Percentiles rank a stretch among this genome's conserved stretches.
phyloP scores from a whole-genome alignment of 2,113 vertebrate species.

The Psilopogon haemacephalus region DNA sequence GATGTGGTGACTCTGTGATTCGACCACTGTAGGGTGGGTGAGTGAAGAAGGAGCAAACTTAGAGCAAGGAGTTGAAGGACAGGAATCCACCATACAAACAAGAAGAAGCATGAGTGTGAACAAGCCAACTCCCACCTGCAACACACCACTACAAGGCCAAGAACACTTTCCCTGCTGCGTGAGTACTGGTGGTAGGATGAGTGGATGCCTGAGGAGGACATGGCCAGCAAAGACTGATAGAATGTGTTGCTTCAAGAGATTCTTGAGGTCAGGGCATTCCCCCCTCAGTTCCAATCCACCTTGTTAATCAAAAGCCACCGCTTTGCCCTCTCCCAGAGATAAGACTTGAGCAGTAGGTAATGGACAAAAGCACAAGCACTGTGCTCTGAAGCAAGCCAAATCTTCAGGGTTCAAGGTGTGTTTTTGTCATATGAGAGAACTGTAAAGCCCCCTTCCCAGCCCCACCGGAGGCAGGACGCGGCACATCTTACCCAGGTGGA shows the following conservation, averaged over 20 bases:
- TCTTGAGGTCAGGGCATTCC: background rate
- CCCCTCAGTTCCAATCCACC: background rate
- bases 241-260: background rate
- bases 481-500: conserved; percentile 77
- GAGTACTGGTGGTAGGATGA: background rate
- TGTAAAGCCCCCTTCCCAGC: background rate
- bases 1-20: background rate
- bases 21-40: accelerated
- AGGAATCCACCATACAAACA: background rate
- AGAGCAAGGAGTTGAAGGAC: background rate
- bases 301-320: background rate
- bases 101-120: background rate
- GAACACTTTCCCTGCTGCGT: background rate
- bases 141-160: background rate
- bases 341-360: background rate
- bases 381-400: accelerated
- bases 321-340: background rate
- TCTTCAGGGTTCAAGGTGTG: background rate
- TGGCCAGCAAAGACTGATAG: accelerated
- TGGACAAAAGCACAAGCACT: background rate
- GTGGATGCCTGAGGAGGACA: background rate
- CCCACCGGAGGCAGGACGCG: accelerated
- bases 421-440: accelerated
- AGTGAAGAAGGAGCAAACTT: background rate
- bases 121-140: background rate